Evolutionary conservation across 2,888 invertebrate species (phyloP), one percentile per base, ranked within the genome.

Genomic region (Phragmatobia fuliginosa): DNA sequence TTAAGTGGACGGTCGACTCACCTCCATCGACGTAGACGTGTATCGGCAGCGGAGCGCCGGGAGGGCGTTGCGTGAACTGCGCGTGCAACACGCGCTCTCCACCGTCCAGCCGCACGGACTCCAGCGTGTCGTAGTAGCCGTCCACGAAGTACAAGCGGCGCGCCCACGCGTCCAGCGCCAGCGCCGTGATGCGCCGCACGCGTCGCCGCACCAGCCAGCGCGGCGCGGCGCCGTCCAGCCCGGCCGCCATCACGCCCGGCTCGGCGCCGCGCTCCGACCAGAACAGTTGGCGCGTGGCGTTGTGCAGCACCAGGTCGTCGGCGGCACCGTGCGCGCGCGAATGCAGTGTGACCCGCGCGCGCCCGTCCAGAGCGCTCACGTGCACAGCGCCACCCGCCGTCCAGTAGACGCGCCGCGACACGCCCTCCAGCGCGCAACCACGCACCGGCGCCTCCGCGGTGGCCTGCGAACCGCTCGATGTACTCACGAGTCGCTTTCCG

Each of bases 141-240:
- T 98, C 98, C 18, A 97, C 96, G 97, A 98, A 98, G 94, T 98
- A 98, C 6, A 98, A 90, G 10, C 98, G 94, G n/a, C 95, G 93
- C 0, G 97, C 97, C 0, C 97, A 96, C 87, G 96, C 96, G 90
- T 97, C 97, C 68, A 98, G 95, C 8, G 98, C 96, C 62, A 98
- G 94, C 78, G 98, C 97, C 7, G 96, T 96, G 0, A 97, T 97
- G 95, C 97, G 97, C 21, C 97, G 96, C 73, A 97, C 93, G 80
- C 96, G 95, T 6, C 95, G 94, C 68, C 94, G 92, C 66, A 97
- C 96, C 56, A 98, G 90, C 70, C 94, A 92, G 79, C 94, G 95
- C 76, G 81, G 82, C 71, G 66, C 92, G 59, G 88, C 87, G 45
- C 98, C 98, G 88, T 97, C 97, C 92, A 97, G 96, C 31, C 96